phyloP scores from a whole-genome alignment of 2,113 vertebrate genomes.

The Acrocephalus kingi region DNA sequence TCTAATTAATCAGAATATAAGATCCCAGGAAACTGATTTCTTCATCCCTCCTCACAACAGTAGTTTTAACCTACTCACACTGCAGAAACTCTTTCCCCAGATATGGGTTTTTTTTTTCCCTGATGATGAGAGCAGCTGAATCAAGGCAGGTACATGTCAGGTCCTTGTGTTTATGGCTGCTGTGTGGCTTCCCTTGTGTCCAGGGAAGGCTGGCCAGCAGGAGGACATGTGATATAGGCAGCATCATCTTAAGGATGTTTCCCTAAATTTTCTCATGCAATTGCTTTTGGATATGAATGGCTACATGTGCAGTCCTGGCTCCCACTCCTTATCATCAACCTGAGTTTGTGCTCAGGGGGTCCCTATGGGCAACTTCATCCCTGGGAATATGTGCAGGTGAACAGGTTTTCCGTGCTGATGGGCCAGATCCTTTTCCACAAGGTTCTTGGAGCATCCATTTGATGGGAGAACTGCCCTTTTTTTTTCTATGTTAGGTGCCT shows the following conservation, averaged over 20 bases:
- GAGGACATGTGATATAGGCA: neutral
- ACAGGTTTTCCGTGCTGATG: neutral
- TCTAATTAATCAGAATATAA: neutral
- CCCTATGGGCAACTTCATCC: neutral
- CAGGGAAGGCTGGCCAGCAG: neutral
- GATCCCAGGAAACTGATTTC: neutral
- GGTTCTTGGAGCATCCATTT: neutral
- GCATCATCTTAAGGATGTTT: neutral
- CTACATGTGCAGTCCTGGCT: neutral
- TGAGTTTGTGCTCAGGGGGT: neutral
- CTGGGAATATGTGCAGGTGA: neutral
- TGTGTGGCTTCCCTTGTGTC: rapidly evolving
- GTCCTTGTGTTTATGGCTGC: neutral
- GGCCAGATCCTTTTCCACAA: neutral
- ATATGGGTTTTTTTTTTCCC: neutral
- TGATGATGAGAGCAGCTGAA: neutral
- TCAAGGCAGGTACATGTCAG: neutral
- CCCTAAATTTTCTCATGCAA: neutral
- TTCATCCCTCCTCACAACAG: neutral
- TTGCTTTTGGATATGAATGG: neutral
- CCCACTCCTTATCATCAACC: neutral
- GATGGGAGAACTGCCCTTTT: neutral
- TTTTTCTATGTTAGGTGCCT: neutral
- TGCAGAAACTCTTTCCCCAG: neutral
- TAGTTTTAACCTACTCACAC: neutral